These are phyloP conservation scores for Campaea margaritaria DNA, from an alignment of 2,888 invertebrate genomes.

Conservation along the genomic window DNA sequence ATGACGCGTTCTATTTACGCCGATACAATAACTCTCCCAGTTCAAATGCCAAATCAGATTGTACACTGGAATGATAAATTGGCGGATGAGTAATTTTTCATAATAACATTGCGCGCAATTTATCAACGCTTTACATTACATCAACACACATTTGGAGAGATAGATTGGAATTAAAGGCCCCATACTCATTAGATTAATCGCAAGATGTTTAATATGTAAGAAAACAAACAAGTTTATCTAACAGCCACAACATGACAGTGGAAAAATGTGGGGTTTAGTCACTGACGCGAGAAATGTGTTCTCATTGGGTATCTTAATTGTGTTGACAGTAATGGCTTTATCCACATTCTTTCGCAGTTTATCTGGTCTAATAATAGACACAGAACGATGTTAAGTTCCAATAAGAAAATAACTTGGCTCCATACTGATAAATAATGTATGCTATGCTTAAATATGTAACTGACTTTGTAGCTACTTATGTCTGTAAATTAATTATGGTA, in stretches of 20 bases:
- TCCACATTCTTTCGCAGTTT: slow-evolving; percentile 22
- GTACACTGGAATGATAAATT: not conserved
- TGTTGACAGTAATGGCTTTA: slow-evolving; percentile 16
- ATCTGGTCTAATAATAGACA: slow-evolving; percentile 20
- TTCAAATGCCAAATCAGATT: slow-evolving; percentile 11
- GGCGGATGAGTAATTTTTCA: too few relatives aligned
- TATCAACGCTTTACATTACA: too few relatives aligned
- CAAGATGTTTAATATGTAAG: not conserved
- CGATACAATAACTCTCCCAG: slow-evolving; percentile 3
- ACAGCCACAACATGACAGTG: slow-evolving; percentile 7
- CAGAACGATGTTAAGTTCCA: not conserved
- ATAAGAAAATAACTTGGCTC: not conserved
- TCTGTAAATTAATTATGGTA: too few relatives aligned
- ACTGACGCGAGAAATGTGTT: slow-evolving; percentile 1
- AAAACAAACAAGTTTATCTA: slow-evolving; percentile 9
- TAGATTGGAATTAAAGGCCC: too few relatives aligned
- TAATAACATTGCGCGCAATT: too few relatives aligned
- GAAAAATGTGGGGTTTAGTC: slow-evolving; percentile 10
- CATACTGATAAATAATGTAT: slow-evolving; percentile 1
- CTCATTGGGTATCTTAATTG: slow-evolving; percentile 26
- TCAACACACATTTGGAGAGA: too few relatives aligned
- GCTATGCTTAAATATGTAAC: too few relatives aligned
- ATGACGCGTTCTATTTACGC: slow-evolving; percentile 16
- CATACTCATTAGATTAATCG: not conserved
- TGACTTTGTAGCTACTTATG: too few relatives aligned